Evolutionary conservation across 2,113 vertebrate species (phyloP).

Genomic region (Etheostoma spectabile): DNA sequence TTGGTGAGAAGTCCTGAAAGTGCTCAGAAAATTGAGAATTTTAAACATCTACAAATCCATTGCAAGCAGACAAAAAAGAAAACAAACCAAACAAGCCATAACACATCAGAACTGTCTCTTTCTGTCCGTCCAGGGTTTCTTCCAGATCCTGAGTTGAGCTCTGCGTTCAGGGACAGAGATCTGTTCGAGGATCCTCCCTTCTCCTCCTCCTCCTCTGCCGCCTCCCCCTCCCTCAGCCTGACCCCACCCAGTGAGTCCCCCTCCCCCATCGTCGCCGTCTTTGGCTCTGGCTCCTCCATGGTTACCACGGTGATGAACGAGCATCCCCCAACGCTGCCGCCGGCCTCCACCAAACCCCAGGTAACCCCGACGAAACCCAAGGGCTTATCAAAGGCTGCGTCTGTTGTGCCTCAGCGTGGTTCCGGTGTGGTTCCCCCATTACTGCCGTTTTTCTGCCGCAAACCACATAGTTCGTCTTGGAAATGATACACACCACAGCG

Average conservation of each 20-base stretch:
- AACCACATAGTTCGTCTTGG: conserved; percentile 62
- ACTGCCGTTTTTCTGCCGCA: conserved; percentile 48
- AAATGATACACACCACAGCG: conserved; percentile 39
- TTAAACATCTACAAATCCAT: too few relatives aligned
- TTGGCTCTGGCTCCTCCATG: conserved; percentile 77
- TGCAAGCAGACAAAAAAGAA: too few relatives aligned
- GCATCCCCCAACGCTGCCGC: conserved; percentile 87
- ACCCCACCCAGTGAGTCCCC: conserved; percentile 69
- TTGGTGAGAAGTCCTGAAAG: background rate
- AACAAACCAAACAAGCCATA: too few relatives aligned
- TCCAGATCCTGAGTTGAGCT: conserved; percentile 81
- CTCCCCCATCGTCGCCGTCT: conserved; percentile 70
- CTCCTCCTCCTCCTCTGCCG: conserved; percentile 42
- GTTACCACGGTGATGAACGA: conserved; percentile 87
- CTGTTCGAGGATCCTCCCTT: conserved; percentile 57
- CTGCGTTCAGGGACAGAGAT: conserved; percentile 83
- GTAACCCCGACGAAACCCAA: conserved; percentile 76
- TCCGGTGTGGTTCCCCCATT: conserved; percentile 60
- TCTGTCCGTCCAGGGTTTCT: conserved; percentile 81
- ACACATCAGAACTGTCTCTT: background rate
- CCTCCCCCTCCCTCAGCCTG: conserved; percentile 61
- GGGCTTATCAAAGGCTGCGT: conserved; percentile 62
- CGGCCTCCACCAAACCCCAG: conserved; percentile 89
- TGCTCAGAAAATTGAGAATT: too few relatives aligned
- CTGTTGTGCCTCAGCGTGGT: conserved; percentile 62